A percentile compares a stretch with the other conserved stretches of the same genome.
Conservation (phyloP, 2,113 vertebrate genomes). For the Bubo blakistoni region DNA sequence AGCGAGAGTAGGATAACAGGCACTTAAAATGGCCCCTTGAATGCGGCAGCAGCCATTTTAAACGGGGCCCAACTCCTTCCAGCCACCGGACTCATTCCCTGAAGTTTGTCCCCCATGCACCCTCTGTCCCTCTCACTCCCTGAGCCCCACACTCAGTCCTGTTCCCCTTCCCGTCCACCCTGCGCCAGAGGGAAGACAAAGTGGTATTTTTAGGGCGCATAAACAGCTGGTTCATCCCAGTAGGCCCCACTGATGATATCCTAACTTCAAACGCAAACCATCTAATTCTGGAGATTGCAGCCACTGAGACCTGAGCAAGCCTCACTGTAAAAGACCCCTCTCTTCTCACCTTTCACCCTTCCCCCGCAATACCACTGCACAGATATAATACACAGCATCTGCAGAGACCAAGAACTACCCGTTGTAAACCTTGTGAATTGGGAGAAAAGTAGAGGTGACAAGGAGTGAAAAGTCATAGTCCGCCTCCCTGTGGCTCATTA, state of each 20-base stretch:
- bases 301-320: neutral
- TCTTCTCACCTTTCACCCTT: neutral
- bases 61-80: neutral
- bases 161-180: neutral
- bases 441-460: neutral
- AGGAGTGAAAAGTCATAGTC: neutral
- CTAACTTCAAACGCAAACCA: neutral
- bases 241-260: accelerated
- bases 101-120: neutral
- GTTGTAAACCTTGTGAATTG: neutral
- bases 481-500: neutral
- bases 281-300: neutral
- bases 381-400: neutral
- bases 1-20: slow-evolving; percentile 3
- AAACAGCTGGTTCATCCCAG: neutral
- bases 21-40: slow-evolving; percentile 57
- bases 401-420: neutral
- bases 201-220: neutral
- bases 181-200: neutral
- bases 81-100: neutral
- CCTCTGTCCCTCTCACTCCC: neutral
- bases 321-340: neutral
- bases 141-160: accelerated
- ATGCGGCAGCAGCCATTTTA: slow-evolving; percentile 28
- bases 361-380: neutral